These are phyloP conservation scores for Podarcis raffonei DNA, from an alignment of 2,113 vertebrate species.

Conservation along the genomic window DNA sequence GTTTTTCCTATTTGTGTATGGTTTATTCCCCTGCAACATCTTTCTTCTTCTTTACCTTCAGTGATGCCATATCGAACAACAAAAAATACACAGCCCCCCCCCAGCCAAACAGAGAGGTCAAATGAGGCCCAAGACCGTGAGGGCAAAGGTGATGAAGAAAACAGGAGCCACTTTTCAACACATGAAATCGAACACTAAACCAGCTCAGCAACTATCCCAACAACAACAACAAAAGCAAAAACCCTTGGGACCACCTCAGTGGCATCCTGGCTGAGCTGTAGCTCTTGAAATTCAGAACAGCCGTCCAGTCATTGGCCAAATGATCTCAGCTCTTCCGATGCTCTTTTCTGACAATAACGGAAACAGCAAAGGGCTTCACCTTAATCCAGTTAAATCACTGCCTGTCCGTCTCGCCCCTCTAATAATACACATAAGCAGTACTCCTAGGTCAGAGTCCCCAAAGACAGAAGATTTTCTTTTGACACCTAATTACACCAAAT, in stretches of 20 bases:
- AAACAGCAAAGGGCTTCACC: neutral
- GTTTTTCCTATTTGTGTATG: too few species aligned
- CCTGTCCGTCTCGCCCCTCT: neutral
- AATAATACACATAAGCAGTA: neutral
- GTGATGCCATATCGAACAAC: neutral
- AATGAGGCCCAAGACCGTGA: neutral
- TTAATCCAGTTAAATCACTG: neutral
- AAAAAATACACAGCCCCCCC: neutral
- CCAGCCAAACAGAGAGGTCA: neutral
- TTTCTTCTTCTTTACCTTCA: neutral
- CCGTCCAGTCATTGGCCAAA: neutral
- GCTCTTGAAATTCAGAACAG: neutral
- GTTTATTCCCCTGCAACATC: neutral
- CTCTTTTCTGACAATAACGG: neutral
- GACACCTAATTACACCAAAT: neutral
- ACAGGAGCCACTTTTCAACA: neutral
- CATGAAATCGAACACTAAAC: neutral
- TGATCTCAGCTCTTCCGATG: neutral
- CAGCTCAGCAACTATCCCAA: neutral
- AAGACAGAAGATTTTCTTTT: neutral
- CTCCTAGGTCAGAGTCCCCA: rapidly evolving
- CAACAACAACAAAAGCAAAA: neutral
- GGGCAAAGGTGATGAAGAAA: neutral
- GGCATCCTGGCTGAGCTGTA: neutral
- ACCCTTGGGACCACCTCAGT: neutral